Evolutionary conservation across 2,797 vertebrate genomes (phyloP).

Genomic region (Triplophysa yarkandensis): DNA sequence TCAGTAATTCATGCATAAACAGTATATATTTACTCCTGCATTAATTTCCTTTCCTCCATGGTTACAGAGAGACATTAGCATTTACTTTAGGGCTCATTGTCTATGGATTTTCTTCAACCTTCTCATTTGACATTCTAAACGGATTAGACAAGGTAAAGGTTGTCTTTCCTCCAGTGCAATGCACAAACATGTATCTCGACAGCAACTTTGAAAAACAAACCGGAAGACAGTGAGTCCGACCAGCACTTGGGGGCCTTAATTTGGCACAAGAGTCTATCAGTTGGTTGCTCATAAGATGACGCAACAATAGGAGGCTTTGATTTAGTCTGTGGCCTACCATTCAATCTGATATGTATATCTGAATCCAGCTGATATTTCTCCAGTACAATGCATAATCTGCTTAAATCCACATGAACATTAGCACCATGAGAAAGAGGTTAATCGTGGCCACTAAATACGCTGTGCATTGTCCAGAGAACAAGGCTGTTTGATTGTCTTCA

Average conservation of each 20-base stretch:
- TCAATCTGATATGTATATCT: constrained; percentile 37
- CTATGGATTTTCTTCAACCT: not conserved
- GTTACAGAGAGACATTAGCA: not conserved
- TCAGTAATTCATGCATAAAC: not conserved
- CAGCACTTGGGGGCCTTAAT: constrained; percentile 21
- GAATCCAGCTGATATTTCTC: constrained; percentile 36
- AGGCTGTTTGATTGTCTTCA: constrained; percentile 39
- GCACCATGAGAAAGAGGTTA: constrained; percentile 34
- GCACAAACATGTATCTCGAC: not conserved
- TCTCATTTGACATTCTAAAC: not conserved
- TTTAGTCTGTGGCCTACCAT: not conserved
- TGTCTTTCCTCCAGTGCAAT: too few relatives aligned
- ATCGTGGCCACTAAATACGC: constrained; percentile 28
- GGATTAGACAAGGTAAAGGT: not conserved
- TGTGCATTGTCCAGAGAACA: constrained; percentile 32
- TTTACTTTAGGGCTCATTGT: not conserved
- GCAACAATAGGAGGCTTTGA: constrained; percentile 36
- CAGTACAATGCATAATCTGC: constrained; percentile 41
- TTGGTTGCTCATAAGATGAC: constrained; percentile 29
- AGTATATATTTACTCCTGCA: not conserved
- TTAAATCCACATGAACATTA: constrained; percentile 42
- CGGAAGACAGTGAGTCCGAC: not conserved
- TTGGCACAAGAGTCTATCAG: constrained; percentile 23
- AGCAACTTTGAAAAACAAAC: constrained; percentile 1
- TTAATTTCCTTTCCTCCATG: not conserved